Conservation (phyloP, 2,113 vertebrate species). For the Prunella fulvescens region DNA sequence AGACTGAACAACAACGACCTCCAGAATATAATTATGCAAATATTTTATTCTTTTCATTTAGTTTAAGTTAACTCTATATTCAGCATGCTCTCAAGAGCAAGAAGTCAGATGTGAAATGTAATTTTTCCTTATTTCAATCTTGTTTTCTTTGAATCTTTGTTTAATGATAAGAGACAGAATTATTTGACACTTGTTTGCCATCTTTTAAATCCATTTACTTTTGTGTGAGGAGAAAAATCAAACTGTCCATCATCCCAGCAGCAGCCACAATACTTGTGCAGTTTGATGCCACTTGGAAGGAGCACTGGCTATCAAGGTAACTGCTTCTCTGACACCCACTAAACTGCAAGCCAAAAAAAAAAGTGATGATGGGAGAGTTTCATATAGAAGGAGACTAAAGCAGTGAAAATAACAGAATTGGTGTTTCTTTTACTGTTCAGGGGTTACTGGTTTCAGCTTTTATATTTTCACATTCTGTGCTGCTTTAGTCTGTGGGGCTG, state of each 20-base stretch:
- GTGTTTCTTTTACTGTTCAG: background rate
- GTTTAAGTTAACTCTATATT: conserved; percentile 21
- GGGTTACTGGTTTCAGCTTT: background rate
- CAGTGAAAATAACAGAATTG: background rate
- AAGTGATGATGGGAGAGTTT: background rate
- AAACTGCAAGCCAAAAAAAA: background rate
- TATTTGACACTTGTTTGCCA: background rate
- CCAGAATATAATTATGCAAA: conserved; percentile 56
- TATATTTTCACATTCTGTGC: background rate
- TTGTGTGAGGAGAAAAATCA: background rate
- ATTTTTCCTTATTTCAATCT: conserved; percentile 6
- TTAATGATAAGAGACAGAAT: background rate
- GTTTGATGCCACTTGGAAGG: background rate
- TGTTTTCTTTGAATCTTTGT: background rate
- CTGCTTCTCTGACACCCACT: background rate
- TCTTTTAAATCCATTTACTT: background rate
- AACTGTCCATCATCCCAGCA: background rate
- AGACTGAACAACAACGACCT: conserved; percentile 17
- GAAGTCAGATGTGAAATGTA: background rate
- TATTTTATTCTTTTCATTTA: conserved; percentile 42
- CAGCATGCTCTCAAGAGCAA: background rate
- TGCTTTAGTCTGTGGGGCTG: background rate
- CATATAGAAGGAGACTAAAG: background rate
- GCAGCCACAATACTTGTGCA: background rate
- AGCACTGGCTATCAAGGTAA: background rate